phyloP scores from a whole-genome alignment of 2,888 invertebrate genomes.

The Rugalucina vietnamica region DNA sequence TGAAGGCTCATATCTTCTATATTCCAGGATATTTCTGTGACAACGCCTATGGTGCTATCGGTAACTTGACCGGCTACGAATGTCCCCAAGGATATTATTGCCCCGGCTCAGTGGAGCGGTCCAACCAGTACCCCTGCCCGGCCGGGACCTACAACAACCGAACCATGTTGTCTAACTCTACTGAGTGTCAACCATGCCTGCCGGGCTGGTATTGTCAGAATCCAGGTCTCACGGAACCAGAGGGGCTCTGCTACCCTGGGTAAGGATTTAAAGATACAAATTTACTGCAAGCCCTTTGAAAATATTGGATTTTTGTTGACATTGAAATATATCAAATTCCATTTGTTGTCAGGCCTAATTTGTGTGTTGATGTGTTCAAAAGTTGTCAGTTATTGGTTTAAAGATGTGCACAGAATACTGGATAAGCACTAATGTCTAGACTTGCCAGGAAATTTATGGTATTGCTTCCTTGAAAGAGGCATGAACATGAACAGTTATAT shows the following conservation, averaged over 20 bases:
- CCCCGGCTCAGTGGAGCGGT: constrained; percentile 69
- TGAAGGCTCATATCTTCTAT: too few relatives aligned
- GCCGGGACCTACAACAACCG: constrained; percentile 80
- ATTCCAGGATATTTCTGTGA: constrained; percentile 81
- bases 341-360: too few relatives aligned
- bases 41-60: constrained; percentile 71
- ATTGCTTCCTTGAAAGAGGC: too few relatives aligned
- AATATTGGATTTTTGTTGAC: too few relatives aligned
- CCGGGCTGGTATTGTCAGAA: constrained; percentile 81
- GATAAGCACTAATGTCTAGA: too few relatives aligned
- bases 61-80: constrained; percentile 69
- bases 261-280: too few relatives aligned
- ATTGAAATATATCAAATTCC: background rate
- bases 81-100: constrained; percentile 79
- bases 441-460: too few relatives aligned
- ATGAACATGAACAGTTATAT: too few relatives aligned
- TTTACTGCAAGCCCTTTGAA: too few relatives aligned
- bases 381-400: too few relatives aligned
- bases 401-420: too few relatives aligned
- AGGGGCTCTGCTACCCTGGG: constrained; percentile 81
- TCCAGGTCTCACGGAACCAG: constrained; percentile 76
- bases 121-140: constrained; percentile 78
- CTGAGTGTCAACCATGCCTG: constrained; percentile 79
- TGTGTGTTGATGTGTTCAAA: too few relatives aligned
- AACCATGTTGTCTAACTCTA: constrained; percentile 63